These are phyloP conservation scores for Agrochola lychnidis DNA, from an alignment of 2,888 invertebrate species.

Conservation along the genomic window DNA sequence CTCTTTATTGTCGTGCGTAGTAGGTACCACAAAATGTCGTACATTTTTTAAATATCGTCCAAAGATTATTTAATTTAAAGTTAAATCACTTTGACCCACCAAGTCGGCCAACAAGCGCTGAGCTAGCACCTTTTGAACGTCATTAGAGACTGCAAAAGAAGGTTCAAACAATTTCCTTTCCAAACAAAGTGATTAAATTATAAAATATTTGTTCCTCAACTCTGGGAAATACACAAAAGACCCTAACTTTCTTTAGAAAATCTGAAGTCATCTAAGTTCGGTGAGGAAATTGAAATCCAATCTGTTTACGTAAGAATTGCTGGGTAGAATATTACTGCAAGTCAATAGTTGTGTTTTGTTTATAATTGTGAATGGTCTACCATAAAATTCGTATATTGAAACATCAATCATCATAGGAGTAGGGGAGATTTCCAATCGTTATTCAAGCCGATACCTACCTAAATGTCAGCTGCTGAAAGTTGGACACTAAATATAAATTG, in stretches of 20 bases:
- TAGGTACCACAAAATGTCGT: background rate
- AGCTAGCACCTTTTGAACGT: slow-evolving; percentile 45
- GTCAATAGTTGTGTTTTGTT: background rate
- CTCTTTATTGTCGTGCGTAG: slow-evolving; percentile 1
- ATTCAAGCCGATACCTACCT: background rate
- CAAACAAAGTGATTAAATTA: slow-evolving; percentile 60
- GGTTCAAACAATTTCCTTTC: slow-evolving; percentile 60
- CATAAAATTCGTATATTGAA: background rate
- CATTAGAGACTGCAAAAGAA: slow-evolving; percentile 58
- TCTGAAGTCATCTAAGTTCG: slow-evolving; percentile 49
- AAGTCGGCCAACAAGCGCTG: slow-evolving; percentile 13
- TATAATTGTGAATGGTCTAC: background rate
- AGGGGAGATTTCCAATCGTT: background rate
- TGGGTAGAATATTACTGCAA: background rate
- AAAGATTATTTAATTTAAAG: slow-evolving; percentile 46
- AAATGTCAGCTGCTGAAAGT: background rate
- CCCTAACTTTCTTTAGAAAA: slow-evolving; percentile 47
- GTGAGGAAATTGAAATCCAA: slow-evolving; percentile 53
- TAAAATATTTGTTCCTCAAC: slow-evolving; percentile 56
- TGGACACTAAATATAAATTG: background rate
- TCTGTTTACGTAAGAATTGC: slow-evolving; percentile 27
- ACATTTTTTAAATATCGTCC: slow-evolving; percentile 6
- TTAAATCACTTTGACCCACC: slow-evolving; percentile 51
- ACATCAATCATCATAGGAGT: background rate
- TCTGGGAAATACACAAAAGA: slow-evolving; percentile 52